These are phyloP conservation scores for Drosophila bocqueti DNA, from an alignment of 1,140 invertebrate genomes.

Conservation along the genomic window DNA sequence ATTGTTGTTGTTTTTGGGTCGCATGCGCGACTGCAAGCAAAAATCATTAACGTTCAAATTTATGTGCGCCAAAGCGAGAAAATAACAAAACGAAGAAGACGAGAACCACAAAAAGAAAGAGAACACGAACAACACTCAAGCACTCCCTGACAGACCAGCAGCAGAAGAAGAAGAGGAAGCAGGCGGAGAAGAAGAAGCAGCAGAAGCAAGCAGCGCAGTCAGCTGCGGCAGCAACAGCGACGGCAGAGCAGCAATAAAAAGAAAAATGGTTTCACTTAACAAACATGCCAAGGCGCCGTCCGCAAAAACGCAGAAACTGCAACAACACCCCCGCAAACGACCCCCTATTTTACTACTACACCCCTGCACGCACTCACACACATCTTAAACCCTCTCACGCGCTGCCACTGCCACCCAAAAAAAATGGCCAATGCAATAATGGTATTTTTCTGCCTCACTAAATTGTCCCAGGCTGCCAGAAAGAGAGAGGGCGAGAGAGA, in stretches of 20 bases:
- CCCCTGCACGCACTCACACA: slow-evolving; percentile 11
- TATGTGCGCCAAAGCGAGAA: slow-evolving; percentile 82
- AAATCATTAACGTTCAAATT: slow-evolving; percentile 83
- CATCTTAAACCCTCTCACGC: neutral
- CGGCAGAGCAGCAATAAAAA: slow-evolving; percentile 64
- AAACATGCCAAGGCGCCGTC: slow-evolving; percentile 73
- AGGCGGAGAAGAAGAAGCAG: neutral
- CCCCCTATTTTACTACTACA: neutral
- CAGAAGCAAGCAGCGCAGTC: slow-evolving; percentile 5
- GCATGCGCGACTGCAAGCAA: slow-evolving; percentile 75
- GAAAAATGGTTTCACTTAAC: slow-evolving; percentile 84
- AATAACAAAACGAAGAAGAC: slow-evolving; percentile 71
- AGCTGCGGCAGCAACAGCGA: slow-evolving; percentile 16
- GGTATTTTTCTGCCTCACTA: slow-evolving; percentile 76
- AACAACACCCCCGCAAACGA: slow-evolving; percentile 19
- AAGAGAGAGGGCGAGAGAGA: slow-evolving; percentile 30
- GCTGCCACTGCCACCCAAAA: slow-evolving; percentile 6
- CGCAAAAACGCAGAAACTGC: slow-evolving; percentile 28
- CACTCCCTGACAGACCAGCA: neutral
- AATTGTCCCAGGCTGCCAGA: slow-evolving; percentile 30
- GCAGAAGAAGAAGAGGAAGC: neutral
- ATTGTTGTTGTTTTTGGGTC: slow-evolving; percentile 26
- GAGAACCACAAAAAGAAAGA: slow-evolving; percentile 7
- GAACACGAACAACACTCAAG: slow-evolving; percentile 1
- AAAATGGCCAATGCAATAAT: slow-evolving; percentile 64